Evolutionary conservation across 2,797 vertebrate genomes (phyloP).

Genomic region (Apogon hyalosoma): DNA sequence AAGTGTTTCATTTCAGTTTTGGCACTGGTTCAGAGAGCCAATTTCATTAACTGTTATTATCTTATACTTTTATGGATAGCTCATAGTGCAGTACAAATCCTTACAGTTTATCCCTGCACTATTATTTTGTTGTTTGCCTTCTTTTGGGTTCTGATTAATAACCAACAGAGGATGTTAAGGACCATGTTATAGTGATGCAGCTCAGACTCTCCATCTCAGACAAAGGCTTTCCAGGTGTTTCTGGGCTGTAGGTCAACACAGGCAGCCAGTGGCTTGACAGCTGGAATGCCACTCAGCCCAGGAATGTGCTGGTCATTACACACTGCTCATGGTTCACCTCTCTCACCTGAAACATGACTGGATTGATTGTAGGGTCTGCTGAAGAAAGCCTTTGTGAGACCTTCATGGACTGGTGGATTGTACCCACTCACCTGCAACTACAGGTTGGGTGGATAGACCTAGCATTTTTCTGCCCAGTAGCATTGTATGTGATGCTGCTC

Average conservation of each 20-base stretch:
- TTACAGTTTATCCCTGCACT: not conserved
- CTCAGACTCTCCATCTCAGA: conserved; percentile 30
- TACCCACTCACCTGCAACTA: conserved; percentile 58
- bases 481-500: conserved; percentile 27
- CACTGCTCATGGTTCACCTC: conserved; percentile 78
- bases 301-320: conserved; percentile 84
- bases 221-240: conserved; percentile 69
- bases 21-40: not conserved
- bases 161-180: not conserved
- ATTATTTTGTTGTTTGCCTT: conserved; percentile 1
- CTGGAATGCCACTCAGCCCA: conserved; percentile 80
- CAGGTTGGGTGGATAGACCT: conserved; percentile 24
- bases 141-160: too few species aligned
- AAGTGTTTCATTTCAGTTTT: conserved; percentile 9
- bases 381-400: conserved; percentile 80
- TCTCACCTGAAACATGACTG: conserved; percentile 75
- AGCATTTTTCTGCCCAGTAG: conserved; percentile 15
- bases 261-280: conserved; percentile 68
- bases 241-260: conserved; percentile 55
- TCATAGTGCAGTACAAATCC: not conserved
- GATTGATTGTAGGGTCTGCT: conserved; percentile 76
- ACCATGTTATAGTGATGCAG: conserved; percentile 19
- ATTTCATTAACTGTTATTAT: not conserved
- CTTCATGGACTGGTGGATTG: conserved; percentile 39
- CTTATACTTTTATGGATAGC: conserved; percentile 5